Percentiles rank a stretch among this genome's conserved stretches.
Evolutionary conservation across 1,140 invertebrate genomes (phyloP).

Genomic region (Anoplolepis gracilipes): DNA sequence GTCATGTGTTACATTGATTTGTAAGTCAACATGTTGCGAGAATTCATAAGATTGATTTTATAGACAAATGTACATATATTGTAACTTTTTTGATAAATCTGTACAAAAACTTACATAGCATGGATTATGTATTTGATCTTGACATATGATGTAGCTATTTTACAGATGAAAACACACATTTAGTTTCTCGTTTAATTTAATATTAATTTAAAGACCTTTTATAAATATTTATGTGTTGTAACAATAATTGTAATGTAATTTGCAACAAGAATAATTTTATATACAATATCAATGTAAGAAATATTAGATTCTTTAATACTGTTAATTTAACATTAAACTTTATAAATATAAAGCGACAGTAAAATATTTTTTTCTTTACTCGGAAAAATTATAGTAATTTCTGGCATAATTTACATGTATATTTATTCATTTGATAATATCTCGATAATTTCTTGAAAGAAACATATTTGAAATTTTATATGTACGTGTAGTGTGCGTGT

Average conservation of each 20-base stretch:
- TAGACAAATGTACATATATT: neutral
- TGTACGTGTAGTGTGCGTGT: neutral
- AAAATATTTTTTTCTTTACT: neutral
- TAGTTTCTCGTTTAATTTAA: too few relatives aligned
- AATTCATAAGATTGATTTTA: neutral
- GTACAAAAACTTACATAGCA: too few relatives aligned
- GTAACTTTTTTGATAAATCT: neutral
- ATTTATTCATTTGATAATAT: neutral
- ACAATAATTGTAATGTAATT: too few relatives aligned
- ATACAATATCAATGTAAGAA: too few relatives aligned
- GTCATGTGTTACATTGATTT: neutral
- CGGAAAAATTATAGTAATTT: neutral
- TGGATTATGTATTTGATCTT: too few relatives aligned
- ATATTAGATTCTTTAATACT: neutral
- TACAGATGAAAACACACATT: too few relatives aligned
- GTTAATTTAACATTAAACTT: neutral
- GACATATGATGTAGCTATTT: too few relatives aligned
- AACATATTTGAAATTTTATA: neutral
- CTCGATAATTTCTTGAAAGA: neutral
- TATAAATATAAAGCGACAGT: neutral
- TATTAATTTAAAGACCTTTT: too few relatives aligned
- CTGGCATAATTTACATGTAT: neutral
- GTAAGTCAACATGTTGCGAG: neutral
- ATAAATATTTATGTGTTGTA: too few relatives aligned
- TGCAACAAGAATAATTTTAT: too few relatives aligned